A percentile compares a stretch with the other conserved stretches of the same genome.
Evolutionary conservation across 2,113 vertebrate genomes (phyloP).

Genomic region (Notiomystis cincta): DNA sequence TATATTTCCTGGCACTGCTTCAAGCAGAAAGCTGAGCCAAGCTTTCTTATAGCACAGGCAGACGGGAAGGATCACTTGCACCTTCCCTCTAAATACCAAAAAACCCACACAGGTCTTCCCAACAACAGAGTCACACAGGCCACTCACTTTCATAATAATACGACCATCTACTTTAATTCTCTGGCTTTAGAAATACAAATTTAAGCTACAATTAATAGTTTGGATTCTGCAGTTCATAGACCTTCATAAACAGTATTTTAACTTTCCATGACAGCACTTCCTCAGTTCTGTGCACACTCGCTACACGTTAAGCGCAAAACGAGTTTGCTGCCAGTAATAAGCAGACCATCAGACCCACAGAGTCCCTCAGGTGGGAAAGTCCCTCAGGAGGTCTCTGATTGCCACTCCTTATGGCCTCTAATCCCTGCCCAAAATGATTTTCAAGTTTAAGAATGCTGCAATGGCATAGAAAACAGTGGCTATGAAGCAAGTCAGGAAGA

Average conservation of each 20-base stretch:
- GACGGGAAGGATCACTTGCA: neutral
- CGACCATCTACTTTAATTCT: neutral
- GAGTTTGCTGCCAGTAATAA: neutral
- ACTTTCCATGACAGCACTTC: neutral
- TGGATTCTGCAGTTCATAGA: neutral
- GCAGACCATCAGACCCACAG: neutral
- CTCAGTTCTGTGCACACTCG: neutral
- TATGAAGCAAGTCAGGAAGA: neutral
- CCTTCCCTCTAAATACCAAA: neutral
- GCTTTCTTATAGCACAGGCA: neutral
- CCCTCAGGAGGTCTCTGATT: neutral
- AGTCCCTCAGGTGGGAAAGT: neutral
- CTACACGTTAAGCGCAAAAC: neutral
- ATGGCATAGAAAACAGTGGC: neutral
- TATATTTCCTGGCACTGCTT: rapidly evolving
- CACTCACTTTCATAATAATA: neutral
- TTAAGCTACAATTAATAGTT: neutral
- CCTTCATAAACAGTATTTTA: neutral
- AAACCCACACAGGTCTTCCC: neutral
- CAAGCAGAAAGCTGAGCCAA: neutral
- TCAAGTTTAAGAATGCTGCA: neutral
- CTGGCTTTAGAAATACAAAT: neutral
- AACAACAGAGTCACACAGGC: neutral
- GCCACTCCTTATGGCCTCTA: neutral
- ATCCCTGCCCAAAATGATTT: neutral